phyloP scores from a whole-genome alignment of 2,113 vertebrate genomes.

The Procavia capensis region DNA sequence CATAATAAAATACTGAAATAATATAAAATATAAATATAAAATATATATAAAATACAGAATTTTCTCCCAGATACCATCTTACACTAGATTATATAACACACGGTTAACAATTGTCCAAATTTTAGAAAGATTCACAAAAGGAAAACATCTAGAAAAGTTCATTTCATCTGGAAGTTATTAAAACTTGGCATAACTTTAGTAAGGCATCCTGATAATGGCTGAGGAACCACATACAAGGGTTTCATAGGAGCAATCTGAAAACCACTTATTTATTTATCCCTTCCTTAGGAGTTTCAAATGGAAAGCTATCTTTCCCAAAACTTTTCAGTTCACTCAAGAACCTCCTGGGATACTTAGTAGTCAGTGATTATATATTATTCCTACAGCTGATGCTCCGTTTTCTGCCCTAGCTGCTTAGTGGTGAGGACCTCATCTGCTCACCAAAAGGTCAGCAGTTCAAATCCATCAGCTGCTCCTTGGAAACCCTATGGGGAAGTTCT shows the following conservation, averaged over 20 bases:
- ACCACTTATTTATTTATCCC: neutral
- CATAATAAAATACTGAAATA: neutral
- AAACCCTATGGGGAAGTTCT: too few relatives aligned
- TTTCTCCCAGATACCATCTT: neutral
- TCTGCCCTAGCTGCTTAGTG: too few relatives aligned
- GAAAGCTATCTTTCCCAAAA: neutral
- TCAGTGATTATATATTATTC: conserved; percentile 28
- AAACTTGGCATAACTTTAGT: neutral
- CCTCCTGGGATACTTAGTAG: neutral
- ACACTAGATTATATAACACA: neutral
- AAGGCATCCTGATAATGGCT: neutral
- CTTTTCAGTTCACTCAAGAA: neutral
- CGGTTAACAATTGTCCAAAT: neutral
- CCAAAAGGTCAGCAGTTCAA: too few relatives aligned
- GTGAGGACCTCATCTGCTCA: too few relatives aligned
- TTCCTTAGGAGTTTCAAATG: conserved; percentile 26
- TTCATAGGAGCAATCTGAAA: neutral
- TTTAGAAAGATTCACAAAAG: conserved; percentile 51
- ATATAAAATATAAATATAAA: neutral
- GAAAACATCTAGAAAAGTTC: conserved; percentile 29
- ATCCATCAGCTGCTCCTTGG: too few relatives aligned
- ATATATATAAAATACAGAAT: neutral
- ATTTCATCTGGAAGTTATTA: conserved; percentile 35
- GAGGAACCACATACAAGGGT: neutral
- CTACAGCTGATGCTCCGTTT: neutral